Base-by-base conservation (phyloP, 2,888 invertebrate species). In the Clusia tigrina region DNA sequence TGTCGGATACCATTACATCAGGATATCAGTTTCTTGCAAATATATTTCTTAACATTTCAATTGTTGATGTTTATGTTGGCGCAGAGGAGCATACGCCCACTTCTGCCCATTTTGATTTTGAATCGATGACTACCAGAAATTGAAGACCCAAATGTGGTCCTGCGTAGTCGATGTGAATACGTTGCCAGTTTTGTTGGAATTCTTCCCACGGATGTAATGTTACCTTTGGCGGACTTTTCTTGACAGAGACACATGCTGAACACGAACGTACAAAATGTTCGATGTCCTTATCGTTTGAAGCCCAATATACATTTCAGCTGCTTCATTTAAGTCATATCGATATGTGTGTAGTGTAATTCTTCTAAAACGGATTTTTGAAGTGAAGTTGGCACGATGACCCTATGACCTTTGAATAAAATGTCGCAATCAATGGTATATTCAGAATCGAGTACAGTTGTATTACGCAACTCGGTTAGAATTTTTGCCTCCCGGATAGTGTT, bases 271-370 rank as follows among this genome's bases (percentile, higher is more conserved):
- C 65, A 6, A 58, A 58, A 6, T 57, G 48, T 64, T 77, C 74
- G 20, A 76, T 75, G 12, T 74, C 71, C 15, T 64, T 59, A 58
- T 77, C 71, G 23, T 76, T 61, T 15, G 65, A 61, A 5, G 71
- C 72, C 73, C 72, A 76, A 64, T 63, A 77, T 42, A 74, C 70
- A 63, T 71, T 66, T 15, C 18, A 72, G 56, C n/a, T 69, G 67
- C 65, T 77, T 77, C 71, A 74, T 76, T 57, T 70, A 69, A 12
- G 69, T 68, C 5, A 74, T 67, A 9, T 75, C 76, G 12, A 67
- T 61, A 62, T 78, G 76, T 2, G 69, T 61, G n/a, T 56, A 57
- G 54, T 75, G 74, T 9, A 76, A 57, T 42, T 67, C 63, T 51
- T 60, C 32, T n/a, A 73, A 56, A 25, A 74, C 51, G 54, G 58